Evolutionary conservation across 2,113 vertebrate genomes (phyloP).

Genomic region (Colinus virginianus): DNA sequence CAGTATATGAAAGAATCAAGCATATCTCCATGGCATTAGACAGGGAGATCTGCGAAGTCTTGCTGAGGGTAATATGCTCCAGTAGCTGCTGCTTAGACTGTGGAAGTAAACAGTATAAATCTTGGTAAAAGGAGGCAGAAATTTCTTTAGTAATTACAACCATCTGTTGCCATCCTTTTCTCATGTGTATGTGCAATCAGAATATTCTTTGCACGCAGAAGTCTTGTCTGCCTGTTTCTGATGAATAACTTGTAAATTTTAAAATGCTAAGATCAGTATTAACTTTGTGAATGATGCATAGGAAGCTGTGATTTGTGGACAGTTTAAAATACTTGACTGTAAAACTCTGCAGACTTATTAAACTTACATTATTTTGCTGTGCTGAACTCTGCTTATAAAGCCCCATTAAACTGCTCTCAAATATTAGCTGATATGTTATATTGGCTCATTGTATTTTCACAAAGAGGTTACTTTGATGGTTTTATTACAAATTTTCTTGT

Average conservation of each 20-base stretch:
- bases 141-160: not conserved
- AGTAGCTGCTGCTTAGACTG: not conserved
- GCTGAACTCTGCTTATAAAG: not conserved
- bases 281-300: rapidly evolving
- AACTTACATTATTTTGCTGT: not conserved
- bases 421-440: not conserved
- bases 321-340: not conserved
- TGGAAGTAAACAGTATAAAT: not conserved
- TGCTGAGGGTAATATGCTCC: not conserved
- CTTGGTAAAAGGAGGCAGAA: not conserved
- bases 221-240: not conserved
- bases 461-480: not conserved
- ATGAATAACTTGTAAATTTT: not conserved
- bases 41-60: not conserved
- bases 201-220: not conserved
- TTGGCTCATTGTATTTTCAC: not conserved
- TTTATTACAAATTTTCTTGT: not conserved
- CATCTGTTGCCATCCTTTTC: not conserved
- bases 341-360: not conserved
- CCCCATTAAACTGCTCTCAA: not conserved
- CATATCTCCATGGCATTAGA: not conserved
- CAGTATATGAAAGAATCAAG: not conserved
- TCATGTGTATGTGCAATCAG: rapidly evolving
- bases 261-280: not conserved
- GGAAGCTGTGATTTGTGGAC: not conserved